A percentile compares a stretch with the other conserved stretches of the same genome.
These are phyloP conservation scores for Ylistrum balloti DNA, from an alignment of 1,140 invertebrate genomes.

Conservation along the genomic window DNA sequence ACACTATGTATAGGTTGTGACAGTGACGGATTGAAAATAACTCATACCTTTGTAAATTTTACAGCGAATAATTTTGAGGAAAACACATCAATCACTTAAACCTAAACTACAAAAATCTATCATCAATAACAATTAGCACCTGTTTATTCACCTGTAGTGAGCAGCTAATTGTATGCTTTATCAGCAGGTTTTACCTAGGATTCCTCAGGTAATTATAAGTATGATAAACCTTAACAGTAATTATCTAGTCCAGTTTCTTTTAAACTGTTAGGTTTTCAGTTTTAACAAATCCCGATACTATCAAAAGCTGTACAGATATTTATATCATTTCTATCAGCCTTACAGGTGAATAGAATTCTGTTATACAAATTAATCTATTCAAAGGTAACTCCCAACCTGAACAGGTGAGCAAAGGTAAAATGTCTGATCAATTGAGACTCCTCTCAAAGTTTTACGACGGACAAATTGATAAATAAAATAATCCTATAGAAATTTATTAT, in stretches of 20 bases:
- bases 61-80: too few species aligned
- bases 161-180: neutral
- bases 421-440: neutral
- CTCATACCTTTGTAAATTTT: neutral
- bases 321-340: neutral
- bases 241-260: neutral
- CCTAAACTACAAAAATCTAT: too few species aligned
- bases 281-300: neutral
- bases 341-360: neutral
- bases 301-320: neutral
- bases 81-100: too few species aligned
- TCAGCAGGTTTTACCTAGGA: neutral
- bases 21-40: neutral
- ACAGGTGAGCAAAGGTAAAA: neutral
- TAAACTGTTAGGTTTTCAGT: neutral
- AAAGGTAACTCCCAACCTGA: neutral
- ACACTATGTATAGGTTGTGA: neutral
- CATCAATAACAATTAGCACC: neutral
- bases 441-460: neutral
- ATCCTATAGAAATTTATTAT: slow-evolving; percentile 22
- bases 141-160: neutral
- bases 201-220: neutral
- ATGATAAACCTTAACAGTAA: too few species aligned
- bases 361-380: neutral
- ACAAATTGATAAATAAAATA: slow-evolving; percentile 40